Evolutionary conservation across 2,113 vertebrate genomes (phyloP).

Genomic region (Speoplatyrhinus poulsoni): DNA sequence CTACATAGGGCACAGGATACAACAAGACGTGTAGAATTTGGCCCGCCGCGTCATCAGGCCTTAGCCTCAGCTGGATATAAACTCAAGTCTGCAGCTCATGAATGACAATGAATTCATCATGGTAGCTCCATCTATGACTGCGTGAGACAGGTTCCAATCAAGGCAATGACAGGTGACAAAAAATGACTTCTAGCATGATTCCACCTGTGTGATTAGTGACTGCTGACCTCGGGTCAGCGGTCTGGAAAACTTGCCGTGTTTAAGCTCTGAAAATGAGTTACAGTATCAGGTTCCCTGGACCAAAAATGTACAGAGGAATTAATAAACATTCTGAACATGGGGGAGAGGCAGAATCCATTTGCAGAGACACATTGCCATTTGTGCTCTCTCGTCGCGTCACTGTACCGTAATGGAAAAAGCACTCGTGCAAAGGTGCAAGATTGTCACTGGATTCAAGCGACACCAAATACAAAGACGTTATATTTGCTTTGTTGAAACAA

Average conservation of each 20-base stretch:
- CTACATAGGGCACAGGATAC: conserved; percentile 5
- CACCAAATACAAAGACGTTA: conserved; percentile 11
- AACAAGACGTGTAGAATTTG: conserved; percentile 34
- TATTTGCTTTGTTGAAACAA: conserved; percentile 32
- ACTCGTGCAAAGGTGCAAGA: conserved; percentile 55
- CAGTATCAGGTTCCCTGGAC: conserved; percentile 37
- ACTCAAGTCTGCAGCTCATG: conserved; percentile 25
- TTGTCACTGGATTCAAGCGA: conserved; percentile 21
- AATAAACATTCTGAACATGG: conserved; percentile 61
- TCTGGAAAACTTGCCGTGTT: conserved; percentile 10
- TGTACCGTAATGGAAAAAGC: conserved; percentile 66
- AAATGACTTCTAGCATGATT: conserved; percentile 43
- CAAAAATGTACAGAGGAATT: conserved; percentile 40
- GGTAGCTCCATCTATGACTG: conserved; percentile 38
- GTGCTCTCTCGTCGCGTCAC: conserved; percentile 45
- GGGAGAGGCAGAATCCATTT: conserved; percentile 61
- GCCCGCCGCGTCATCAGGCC: conserved; percentile 26
- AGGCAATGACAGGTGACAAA: conserved; percentile 48
- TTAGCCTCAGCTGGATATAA: conserved; percentile 33
- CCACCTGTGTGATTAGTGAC: conserved; percentile 42
- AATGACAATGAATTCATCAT: conserved; percentile 48
- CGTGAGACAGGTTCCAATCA: conserved; percentile 44
- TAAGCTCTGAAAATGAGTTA: conserved; percentile 24
- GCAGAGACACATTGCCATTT: conserved; percentile 59
- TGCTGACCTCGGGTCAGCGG: conserved; percentile 39